A percentile compares a stretch with the other conserved stretches of the same genome.
These are phyloP conservation scores for Melieria omissa DNA, from an alignment of 2,888 invertebrate genomes.

Conservation along the genomic window DNA sequence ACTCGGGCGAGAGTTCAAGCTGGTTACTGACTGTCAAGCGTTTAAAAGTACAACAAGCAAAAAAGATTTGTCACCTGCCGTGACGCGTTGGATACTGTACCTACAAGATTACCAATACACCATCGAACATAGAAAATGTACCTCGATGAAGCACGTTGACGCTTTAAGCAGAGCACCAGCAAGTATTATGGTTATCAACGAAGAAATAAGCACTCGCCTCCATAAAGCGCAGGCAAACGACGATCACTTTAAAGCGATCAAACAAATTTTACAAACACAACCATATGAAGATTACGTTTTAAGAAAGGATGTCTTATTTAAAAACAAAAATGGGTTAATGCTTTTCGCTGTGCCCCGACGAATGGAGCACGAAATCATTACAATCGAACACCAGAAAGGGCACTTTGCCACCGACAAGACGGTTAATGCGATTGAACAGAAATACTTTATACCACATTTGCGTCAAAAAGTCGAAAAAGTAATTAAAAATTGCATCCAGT, in stretches of 20 bases:
- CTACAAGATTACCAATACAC: constrained; percentile 13
- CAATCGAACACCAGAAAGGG: constrained; percentile 15
- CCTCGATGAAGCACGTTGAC: constrained; percentile 29
- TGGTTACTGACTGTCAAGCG: constrained; percentile 20
- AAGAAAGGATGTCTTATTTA: constrained; percentile 9
- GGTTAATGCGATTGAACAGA: constrained; percentile 17
- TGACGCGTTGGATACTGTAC: constrained; percentile 18
- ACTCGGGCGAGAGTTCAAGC: constrained; percentile 1
- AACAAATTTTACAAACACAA: constrained; percentile 9
- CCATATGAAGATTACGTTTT: constrained; percentile 15
- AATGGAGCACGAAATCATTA: constrained; percentile 17
- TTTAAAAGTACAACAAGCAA: not conserved
- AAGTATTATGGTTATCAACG: constrained; percentile 1
- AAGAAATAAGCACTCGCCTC: constrained; percentile 9
- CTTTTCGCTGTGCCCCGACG: constrained; percentile 9
- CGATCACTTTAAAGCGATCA: constrained; percentile 13
- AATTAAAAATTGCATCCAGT: constrained; percentile 12
- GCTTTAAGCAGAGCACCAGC: constrained; percentile 13
- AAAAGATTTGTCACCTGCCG: not conserved
- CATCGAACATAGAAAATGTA: constrained; percentile 13
- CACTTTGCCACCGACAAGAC: constrained; percentile 23
- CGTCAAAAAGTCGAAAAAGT: constrained; percentile 13
- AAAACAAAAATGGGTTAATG: constrained; percentile 6
- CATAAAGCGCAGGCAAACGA: constrained; percentile 18
- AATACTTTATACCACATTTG: constrained; percentile 15